Evolutionary conservation across 1,140 invertebrate species (phyloP).

Genomic region (Phymastichus coffea): DNA sequence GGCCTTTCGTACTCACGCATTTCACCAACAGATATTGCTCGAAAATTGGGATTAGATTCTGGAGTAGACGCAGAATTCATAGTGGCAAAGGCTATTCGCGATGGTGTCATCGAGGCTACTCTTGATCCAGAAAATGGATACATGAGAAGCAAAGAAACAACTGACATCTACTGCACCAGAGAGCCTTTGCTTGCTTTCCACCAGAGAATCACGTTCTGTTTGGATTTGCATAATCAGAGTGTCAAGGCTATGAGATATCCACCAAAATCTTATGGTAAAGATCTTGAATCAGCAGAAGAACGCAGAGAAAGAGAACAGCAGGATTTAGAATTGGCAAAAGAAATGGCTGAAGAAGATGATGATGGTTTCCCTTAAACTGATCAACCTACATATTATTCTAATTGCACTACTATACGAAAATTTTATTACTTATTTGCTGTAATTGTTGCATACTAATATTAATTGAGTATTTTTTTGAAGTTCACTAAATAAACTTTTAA

Average conservation of each 20-base stretch:
- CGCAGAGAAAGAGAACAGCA: constrained; percentile 94
- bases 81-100: constrained; percentile 98
- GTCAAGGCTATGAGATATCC: constrained; percentile 99
- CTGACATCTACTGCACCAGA: constrained; percentile 95
- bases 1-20: constrained; percentile 96
- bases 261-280: constrained; percentile 97
- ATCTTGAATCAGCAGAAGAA: constrained; percentile 96
- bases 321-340: constrained; percentile 95
- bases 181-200: constrained; percentile 97
- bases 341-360: constrained; percentile 99
- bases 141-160: constrained; percentile 96
- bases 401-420: constrained; percentile 2
- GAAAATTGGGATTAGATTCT: constrained; percentile 90
- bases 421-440: constrained; percentile 24
- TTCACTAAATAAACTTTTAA: constrained; percentile 23
- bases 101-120: constrained; percentile 97
- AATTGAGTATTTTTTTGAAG: constrained; percentile 18
- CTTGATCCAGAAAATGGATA: constrained; percentile 94
- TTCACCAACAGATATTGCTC: constrained; percentile 90
- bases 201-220: constrained; percentile 95
- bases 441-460: constrained; percentile 26
- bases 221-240: constrained; percentile 97
- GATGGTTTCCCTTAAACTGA: constrained; percentile 73
- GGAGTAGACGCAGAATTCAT: constrained; percentile 99
- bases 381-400: neutral